Conservation (phyloP, 2,888 invertebrate genomes). For the Chouioia cunea region DNA sequence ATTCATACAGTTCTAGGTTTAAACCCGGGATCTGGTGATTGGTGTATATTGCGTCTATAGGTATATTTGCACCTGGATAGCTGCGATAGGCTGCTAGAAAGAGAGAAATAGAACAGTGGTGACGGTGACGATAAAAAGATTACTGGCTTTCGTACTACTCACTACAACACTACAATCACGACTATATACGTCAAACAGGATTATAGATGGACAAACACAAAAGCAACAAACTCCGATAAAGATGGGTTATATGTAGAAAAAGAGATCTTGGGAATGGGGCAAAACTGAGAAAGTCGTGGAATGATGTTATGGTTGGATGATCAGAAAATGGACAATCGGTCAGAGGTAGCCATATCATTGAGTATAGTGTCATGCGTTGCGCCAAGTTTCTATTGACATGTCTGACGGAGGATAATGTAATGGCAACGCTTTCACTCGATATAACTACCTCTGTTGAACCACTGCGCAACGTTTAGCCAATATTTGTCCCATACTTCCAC, state of each 20-base stretch:
- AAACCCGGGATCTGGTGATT: constrained; percentile 60
- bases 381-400: not conserved
- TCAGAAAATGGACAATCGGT: constrained; percentile 34
- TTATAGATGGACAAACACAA: constrained; percentile 62
- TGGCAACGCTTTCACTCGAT: constrained; percentile 47
- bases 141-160: constrained; percentile 66
- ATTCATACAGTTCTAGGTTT: constrained; percentile 48
- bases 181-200: constrained; percentile 61
- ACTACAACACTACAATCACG: constrained; percentile 66
- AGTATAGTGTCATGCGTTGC: not conserved
- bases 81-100: constrained; percentile 70
- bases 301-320: constrained; percentile 38
- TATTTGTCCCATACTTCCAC: constrained; percentile 47
- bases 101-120: constrained; percentile 69
- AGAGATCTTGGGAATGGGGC: constrained; percentile 23
- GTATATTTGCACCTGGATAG: constrained; percentile 68
- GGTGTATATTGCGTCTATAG: constrained; percentile 64
- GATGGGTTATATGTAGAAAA: constrained; percentile 40
- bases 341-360: constrained; percentile 42
- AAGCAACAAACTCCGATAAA: constrained; percentile 63
- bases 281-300: constrained; percentile 38
- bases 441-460: constrained; percentile 57
- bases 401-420: not conserved
- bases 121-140: constrained; percentile 67
- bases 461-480: constrained; percentile 68